Percentiles rank a stretch among this genome's conserved stretches.
Conservation (phyloP, 2,797 vertebrate species). For the Pseudochirops corinnae region DNA sequence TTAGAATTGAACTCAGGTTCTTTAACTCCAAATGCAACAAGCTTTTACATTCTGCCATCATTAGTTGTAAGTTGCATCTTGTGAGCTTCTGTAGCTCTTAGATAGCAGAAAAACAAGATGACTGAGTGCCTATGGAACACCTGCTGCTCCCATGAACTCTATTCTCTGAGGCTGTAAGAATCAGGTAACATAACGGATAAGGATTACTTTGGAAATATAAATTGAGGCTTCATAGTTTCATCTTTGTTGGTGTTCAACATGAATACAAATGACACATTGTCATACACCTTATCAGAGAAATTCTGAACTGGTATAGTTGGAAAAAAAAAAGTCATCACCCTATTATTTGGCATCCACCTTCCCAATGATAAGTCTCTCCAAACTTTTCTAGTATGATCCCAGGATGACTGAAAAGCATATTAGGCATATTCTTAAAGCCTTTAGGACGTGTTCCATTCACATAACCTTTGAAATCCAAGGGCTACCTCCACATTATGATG, state of each 20-base stretch:
- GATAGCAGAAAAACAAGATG: background rate
- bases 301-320: background rate
- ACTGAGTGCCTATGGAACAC: background rate
- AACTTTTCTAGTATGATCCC: background rate
- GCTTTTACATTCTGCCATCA: background rate
- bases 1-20: background rate
- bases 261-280: background rate
- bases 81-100: background rate
- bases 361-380: background rate
- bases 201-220: background rate
- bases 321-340: background rate
- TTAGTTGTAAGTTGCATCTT: background rate
- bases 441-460: background rate
- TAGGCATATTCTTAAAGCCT: background rate
- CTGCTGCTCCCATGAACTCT: background rate
- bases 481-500: background rate
- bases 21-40: background rate
- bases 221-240: background rate
- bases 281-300: background rate
- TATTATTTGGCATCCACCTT: background rate
- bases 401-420: background rate
- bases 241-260: background rate
- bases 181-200: background rate
- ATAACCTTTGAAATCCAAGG: background rate
- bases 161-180: background rate